Base-by-base conservation (phyloP, 2,797 vertebrate genomes). In the Anabas testudineus region DNA sequence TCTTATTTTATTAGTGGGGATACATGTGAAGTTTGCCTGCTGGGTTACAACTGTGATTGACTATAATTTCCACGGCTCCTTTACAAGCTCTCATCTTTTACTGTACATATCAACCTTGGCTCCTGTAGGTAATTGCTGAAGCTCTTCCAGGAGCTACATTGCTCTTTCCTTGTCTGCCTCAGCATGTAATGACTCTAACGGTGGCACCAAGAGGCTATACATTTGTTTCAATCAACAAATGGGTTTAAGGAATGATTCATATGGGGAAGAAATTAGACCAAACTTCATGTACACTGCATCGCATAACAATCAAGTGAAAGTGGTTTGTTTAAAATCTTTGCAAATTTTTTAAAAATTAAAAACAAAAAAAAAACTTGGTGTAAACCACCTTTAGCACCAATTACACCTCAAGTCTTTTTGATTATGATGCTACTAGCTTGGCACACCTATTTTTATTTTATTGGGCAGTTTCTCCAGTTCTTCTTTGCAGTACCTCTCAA, bases 41-140 rank as follows among this genome's bases (percentile, higher is more conserved):
- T 65, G 68, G 46, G 36, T 56, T 61, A 14, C 43, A 30, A 51
- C 54, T 72, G 54, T 56, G 58, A 67, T 60, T 54, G 56, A 71
- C 41, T 58, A 77, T 34, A 66, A 26, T 21, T 80, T 66, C 15
- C 37, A 61, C 63, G 49, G 37, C 13, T 55, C 8, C 21, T 70
- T 42, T 37, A 64, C 47, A 51, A 67, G 39, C 10, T 10, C 19
- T 60, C 36, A 34, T 62, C 56, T 58, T 67, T 46, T 52, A 18
- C 42, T 43, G 18, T 43, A 32, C 64, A 39, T 28, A 53, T 52
- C n/a, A 66, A 52, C 10, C 32, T 26, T 42, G 2, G 45, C 62
- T 67, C 47, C 42, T 71, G 37, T 77, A 52, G 28, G 7, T 30
- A 69, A 67, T 74, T 47, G 62, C 19, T 47, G 24, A 49, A 22